Percentiles rank a stretch among this genome's conserved stretches.
These are phyloP conservation scores for Cartodere bifasciata DNA, from an alignment of 2,888 invertebrate genomes.

Conservation along the genomic window DNA sequence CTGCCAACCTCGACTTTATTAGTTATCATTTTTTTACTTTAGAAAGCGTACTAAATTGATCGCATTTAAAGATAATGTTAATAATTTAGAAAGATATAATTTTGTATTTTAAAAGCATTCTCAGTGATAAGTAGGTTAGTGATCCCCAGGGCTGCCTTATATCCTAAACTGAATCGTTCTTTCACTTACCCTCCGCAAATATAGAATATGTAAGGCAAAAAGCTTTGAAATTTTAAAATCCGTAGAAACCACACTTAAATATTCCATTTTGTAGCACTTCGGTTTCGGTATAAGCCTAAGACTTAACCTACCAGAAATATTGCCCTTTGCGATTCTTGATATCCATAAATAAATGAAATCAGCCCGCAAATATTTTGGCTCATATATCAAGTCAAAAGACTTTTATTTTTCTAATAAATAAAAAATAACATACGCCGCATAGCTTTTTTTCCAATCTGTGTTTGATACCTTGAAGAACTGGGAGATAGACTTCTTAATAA, in stretches of 20 bases:
- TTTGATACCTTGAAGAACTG: too few species aligned
- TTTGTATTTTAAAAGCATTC: constrained; percentile 14
- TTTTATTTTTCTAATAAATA: too few species aligned
- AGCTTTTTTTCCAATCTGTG: too few species aligned
- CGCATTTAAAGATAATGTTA: too few species aligned
- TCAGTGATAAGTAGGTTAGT: constrained; percentile 24
- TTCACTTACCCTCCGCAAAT: constrained; percentile 25
- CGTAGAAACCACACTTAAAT: constrained; percentile 22
- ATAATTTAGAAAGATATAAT: too few species aligned
- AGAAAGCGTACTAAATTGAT: too few species aligned
- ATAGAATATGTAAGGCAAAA: constrained; percentile 23
- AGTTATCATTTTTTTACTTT: too few species aligned
- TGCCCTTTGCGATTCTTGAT: constrained; percentile 19
- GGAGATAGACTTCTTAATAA: too few species aligned
- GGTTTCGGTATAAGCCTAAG: constrained; percentile 11
- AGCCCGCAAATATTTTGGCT: constrained; percentile 4
- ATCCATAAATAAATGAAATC: constrained; percentile 25
- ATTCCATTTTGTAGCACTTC: constrained; percentile 24
- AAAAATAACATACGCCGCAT: too few species aligned
- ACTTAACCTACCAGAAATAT: constrained; percentile 18
- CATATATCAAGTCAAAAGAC: too few species aligned
- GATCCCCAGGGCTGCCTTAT: constrained; percentile 20
- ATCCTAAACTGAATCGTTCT: constrained; percentile 23
- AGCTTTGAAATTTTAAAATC: constrained; percentile 27
- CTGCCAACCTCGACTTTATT: too few species aligned